These are phyloP conservation scores for Calidris pygmaea DNA, from an alignment of 2,113 vertebrate genomes.

Conservation along the genomic window DNA sequence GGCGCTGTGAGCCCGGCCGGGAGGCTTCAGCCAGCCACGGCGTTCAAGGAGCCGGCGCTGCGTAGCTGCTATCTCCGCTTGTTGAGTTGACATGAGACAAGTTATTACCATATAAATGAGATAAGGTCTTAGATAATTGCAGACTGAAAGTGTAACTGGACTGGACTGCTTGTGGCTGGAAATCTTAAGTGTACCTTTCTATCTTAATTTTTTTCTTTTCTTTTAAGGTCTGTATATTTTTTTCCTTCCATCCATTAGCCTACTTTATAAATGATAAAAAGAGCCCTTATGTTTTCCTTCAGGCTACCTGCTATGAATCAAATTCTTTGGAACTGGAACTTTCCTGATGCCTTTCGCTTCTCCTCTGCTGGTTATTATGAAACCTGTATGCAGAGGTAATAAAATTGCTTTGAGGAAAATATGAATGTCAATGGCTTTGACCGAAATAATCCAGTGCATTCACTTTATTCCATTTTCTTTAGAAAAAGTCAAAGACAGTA, in stretches of 20 bases:
- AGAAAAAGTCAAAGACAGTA: not conserved
- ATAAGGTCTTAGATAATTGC: slow-evolving; percentile 74
- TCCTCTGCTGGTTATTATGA: not conserved
- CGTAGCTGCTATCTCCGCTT: slow-evolving; percentile 39
- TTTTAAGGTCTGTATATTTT: not conserved
- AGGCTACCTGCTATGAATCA: not conserved
- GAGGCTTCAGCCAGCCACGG: not conserved
- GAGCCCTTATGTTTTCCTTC: not conserved
- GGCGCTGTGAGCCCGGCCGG: not conserved
- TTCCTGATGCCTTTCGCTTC: not conserved
- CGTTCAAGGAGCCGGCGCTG: not conserved
- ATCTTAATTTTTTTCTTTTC: not conserved
- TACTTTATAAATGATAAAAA: not conserved
- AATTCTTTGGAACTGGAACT: not conserved
- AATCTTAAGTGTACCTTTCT: slow-evolving; percentile 3
- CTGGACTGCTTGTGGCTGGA: slow-evolving; percentile 6
- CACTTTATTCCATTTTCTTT: not conserved
- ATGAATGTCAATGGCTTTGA: not conserved
- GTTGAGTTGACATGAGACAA: slow-evolving; percentile 45
- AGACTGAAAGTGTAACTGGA: slow-evolving; percentile 68
- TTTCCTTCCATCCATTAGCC: not conserved
- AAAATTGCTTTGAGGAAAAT: not conserved
- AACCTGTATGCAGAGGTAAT: not conserved
- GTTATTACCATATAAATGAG: slow-evolving; percentile 83
- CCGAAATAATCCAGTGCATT: not conserved